Evolutionary conservation across 1,140 invertebrate species (phyloP), one percentile per base, ranked within the genome.

Genomic region (Phocides pigmalion): DNA sequence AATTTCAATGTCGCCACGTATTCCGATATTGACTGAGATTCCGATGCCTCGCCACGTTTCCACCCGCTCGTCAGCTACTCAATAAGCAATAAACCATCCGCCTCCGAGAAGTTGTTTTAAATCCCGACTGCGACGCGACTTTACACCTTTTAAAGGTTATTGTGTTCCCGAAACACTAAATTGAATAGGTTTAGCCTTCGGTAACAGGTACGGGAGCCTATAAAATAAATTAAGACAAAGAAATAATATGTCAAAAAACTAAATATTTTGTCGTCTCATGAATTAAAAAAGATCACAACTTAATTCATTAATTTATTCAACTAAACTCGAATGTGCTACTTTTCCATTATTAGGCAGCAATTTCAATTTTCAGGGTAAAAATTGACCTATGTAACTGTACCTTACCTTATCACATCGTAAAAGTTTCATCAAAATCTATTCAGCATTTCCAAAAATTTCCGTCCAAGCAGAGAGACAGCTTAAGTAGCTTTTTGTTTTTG

Each of bases 21-120:
- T 86, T 84, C 76, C 84, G 84, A 90, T 90, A 87, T 87, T 87
- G 85, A 86, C 75, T 84, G 86, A 83, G 86, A 90, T 87, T 90
- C 82, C 82, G 74, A 79, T 76, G 70, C 77, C 70, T 82, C 81
- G 64, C 71, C 72, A 72, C 47, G n/a, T n/a, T n/a, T n/a, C 47
- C 22, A 76, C 77, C 77, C 84, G 79, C 77, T 82, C 82, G 83
- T 87, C 83, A 82, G 80, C 82, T 77, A 80, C 84, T 89, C 89
- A 91, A 91, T 91, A 89, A 89, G 89, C 89, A 83, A 89, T 91
- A 91, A 89, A 91, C 84, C 82, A 89, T 89, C 82, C 85, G 81
- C 74, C 83, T 86, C 80, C 85, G 75, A 88, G 86, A 84, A 89
- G 84, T 86, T 84, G 87, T 88, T 87, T 86, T 82, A 78, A 83